These are phyloP conservation scores for Agrochola circellaris DNA, from an alignment of 2,888 invertebrate species.

Conservation along the genomic window DNA sequence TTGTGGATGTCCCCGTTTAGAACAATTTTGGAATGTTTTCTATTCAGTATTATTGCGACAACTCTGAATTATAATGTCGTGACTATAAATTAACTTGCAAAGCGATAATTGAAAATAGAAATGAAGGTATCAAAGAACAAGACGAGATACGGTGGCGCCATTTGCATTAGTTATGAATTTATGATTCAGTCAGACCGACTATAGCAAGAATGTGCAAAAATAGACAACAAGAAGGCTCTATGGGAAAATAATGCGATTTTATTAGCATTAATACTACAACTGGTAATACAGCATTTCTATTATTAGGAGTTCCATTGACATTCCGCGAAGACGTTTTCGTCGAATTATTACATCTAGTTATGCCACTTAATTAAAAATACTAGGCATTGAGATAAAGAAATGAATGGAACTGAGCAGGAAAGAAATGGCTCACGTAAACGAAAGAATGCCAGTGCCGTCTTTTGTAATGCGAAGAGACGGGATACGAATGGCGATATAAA, in stretches of 20 bases:
- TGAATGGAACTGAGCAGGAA: slow-evolving; percentile 26
- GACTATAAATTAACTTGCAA: slow-evolving; percentile 15
- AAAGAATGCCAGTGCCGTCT: slow-evolving; percentile 27
- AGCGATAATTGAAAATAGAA: slow-evolving; percentile 36
- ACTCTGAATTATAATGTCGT: neutral
- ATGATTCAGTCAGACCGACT: slow-evolving; percentile 37
- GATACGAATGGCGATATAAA: slow-evolving; percentile 20
- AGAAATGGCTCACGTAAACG: slow-evolving; percentile 32
- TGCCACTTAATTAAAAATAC: slow-evolving; percentile 40
- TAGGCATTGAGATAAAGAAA: neutral
- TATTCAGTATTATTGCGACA: neutral
- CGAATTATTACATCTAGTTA: slow-evolving; percentile 20
- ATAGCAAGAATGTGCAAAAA: slow-evolving; percentile 22
- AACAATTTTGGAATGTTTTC: neutral
- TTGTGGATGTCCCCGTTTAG: neutral
- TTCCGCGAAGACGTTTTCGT: slow-evolving; percentile 15
- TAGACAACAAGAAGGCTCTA: slow-evolving; percentile 24
- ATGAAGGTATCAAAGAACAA: slow-evolving; percentile 22
- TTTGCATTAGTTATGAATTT: slow-evolving; percentile 49
- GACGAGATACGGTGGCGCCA: slow-evolving; percentile 40
- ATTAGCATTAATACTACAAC: slow-evolving; percentile 27
- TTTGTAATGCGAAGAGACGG: slow-evolving; percentile 9
- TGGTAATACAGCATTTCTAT: slow-evolving; percentile 14
- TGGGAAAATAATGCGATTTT: slow-evolving; percentile 18
- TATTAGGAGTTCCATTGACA: slow-evolving; percentile 20